These are phyloP conservation scores for Ips typographus DNA, from an alignment of 1,140 invertebrate genomes.

Conservation along the genomic window DNA sequence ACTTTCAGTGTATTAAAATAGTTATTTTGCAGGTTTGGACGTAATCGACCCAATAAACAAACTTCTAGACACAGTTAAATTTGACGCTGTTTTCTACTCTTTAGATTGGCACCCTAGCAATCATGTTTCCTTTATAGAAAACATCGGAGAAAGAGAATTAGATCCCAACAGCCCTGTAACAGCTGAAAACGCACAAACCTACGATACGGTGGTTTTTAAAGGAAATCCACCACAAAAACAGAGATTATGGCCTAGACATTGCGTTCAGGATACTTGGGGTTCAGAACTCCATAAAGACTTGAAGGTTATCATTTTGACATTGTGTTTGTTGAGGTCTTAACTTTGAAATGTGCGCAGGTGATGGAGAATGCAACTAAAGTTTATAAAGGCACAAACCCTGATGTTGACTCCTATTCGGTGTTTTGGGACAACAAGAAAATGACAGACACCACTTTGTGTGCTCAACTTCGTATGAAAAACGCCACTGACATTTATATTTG, in stretches of 20 bases:
- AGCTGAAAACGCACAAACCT: constrained; percentile 75
- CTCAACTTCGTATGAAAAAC: constrained; percentile 73
- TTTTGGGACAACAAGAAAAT: constrained; percentile 97
- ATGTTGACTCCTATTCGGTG: constrained; percentile 96
- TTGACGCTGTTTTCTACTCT: constrained; percentile 94
- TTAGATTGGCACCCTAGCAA: constrained; percentile 96
- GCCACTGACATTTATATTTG: constrained; percentile 94
- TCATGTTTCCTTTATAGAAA: constrained; percentile 96
- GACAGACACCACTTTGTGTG: constrained; percentile 81
- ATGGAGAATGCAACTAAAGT: constrained; percentile 77
- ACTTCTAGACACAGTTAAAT: constrained; percentile 79
- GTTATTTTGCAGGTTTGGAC: constrained; percentile 57
- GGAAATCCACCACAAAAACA: constrained; percentile 82
- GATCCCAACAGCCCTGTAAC: constrained; percentile 68
- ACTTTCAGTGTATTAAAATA: constrained; percentile 1
- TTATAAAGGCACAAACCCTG: constrained; percentile 91
- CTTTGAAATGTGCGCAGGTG: constrained; percentile 52
- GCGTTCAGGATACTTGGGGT: constrained; percentile 93
- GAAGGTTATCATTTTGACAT: constrained; percentile 61
- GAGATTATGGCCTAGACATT: constrained; percentile 92
- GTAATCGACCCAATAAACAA: constrained; percentile 91
- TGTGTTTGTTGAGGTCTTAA: neutral
- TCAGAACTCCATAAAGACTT: constrained; percentile 90
- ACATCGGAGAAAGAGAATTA: constrained; percentile 70
- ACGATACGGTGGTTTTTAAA: constrained; percentile 90